phyloP scores from a whole-genome alignment of 2,888 invertebrate species.

The Sympetrum striolatum region DNA sequence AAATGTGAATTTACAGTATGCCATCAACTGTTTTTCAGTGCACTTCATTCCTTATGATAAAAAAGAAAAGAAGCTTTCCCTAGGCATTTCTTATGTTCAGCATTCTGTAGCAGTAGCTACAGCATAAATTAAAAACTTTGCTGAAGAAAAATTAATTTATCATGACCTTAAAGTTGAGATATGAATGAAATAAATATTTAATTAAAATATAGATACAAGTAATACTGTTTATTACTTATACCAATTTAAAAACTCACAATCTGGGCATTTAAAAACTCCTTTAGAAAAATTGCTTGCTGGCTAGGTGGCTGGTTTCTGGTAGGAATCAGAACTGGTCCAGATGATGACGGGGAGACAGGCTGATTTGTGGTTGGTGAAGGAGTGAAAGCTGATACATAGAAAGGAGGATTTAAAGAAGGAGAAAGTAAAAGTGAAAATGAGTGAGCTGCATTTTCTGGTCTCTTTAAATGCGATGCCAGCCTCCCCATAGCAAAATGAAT shows the following conservation, averaged over 20 bases:
- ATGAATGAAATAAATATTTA: too few species aligned
- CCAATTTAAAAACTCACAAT: constrained; percentile 64
- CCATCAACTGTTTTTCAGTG: too few species aligned
- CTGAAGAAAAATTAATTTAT: too few species aligned
- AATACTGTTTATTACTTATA: too few species aligned
- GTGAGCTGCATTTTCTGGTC: constrained; percentile 71
- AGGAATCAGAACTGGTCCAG: constrained; percentile 59
- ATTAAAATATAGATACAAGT: too few species aligned
- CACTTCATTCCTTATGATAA: too few species aligned
- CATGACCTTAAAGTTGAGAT: too few species aligned
- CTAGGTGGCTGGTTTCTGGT: constrained; percentile 73
- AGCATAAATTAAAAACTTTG: too few species aligned
- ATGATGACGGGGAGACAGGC: neutral
- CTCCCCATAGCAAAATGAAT: constrained; percentile 93
- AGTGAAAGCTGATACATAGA: constrained; percentile 16
- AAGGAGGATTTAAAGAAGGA: constrained; percentile 18
- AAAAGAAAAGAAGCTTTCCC: too few species aligned
- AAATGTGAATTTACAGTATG: too few species aligned
- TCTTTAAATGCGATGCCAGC: constrained; percentile 82
- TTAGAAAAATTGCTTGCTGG: constrained; percentile 81
- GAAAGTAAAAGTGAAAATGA: constrained; percentile 79
- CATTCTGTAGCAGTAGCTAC: too few species aligned
- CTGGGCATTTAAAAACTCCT: constrained; percentile 86
- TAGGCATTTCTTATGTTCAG: too few species aligned
- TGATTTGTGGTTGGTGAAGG: constrained; percentile 19